Conservation (phyloP, 2,888 invertebrate species). For the Drosophila mercatorum region DNA sequence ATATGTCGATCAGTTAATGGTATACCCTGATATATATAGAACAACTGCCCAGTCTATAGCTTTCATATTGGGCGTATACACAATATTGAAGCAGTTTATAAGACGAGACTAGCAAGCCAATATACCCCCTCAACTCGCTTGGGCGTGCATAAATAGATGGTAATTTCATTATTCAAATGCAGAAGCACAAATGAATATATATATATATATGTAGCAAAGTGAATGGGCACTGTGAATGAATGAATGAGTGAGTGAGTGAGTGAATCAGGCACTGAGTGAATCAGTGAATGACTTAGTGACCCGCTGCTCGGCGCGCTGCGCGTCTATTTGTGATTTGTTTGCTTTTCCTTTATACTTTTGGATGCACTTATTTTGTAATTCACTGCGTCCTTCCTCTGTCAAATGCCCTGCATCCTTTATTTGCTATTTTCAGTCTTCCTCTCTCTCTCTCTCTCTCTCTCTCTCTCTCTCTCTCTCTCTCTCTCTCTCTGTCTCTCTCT, state of each 20-base stretch:
- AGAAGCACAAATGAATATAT: slow-evolving; percentile 33
- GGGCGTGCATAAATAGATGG: slow-evolving; percentile 36
- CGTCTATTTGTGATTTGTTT: slow-evolving; percentile 28
- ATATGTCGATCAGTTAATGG: no score
- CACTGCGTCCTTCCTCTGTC: slow-evolving; percentile 20
- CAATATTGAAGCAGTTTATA: no score
- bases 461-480: neutral
- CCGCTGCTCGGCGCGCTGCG: slow-evolving; percentile 15
- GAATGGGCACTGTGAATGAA: slow-evolving; percentile 26
- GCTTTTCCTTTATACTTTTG: slow-evolving; percentile 20
- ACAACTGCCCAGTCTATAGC: no score
- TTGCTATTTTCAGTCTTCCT: neutral
- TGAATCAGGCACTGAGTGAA: slow-evolving; percentile 24
- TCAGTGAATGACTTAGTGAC: slow-evolving; percentile 36
- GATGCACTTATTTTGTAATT: slow-evolving; percentile 24
- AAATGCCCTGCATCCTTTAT: slow-evolving; percentile 11
- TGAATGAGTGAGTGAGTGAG: slow-evolving; percentile 17
- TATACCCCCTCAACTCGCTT: neutral
- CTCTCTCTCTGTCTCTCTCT: neutral
- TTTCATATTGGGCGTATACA: no score
- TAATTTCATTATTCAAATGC: slow-evolving; percentile 74
- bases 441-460: neutral
- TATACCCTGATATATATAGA: no score
- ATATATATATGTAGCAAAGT: slow-evolving; percentile 20
- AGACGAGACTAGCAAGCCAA: neutral